A percentile compares a stretch with the other conserved stretches of the same genome.
phyloP scores from a whole-genome alignment of 1,140 invertebrate species.

The Diorhabda elongata region DNA sequence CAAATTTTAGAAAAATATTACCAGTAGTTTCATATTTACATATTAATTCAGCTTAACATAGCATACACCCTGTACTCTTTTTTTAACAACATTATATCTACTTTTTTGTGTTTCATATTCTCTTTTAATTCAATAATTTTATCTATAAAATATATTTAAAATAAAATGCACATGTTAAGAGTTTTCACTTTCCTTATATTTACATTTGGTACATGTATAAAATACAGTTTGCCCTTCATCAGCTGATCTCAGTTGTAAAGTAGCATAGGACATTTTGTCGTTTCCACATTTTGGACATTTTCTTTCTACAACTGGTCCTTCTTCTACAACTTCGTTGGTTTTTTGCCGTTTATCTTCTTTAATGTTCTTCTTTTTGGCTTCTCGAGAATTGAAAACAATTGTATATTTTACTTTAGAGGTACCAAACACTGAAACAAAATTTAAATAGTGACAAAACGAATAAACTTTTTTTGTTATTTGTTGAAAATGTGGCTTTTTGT shows the following conservation, averaged over 20 bases:
- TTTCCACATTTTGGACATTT: slow-evolving; percentile 86
- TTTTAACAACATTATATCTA: no score
- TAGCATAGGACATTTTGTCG: slow-evolving; percentile 91
- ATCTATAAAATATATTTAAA: no score
- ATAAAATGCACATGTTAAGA: slow-evolving; percentile 25
- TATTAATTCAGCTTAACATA: no score
- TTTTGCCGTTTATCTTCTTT: slow-evolving; percentile 43
- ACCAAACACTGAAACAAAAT: slow-evolving; percentile 57
- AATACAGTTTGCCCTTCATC: slow-evolving; percentile 99
- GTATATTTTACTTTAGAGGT: slow-evolving; percentile 61
- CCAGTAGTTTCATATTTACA: no score
- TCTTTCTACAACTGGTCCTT: slow-evolving; percentile 80
- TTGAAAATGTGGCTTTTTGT: no score
- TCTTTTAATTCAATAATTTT: no score
- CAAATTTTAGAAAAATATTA: no score
- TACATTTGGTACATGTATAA: slow-evolving; percentile 93
- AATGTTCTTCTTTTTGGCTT: slow-evolving; percentile 49
- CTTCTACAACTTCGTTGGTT: slow-evolving; percentile 52
- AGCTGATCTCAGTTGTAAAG: slow-evolving; percentile 88
- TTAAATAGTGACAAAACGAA: background rate
- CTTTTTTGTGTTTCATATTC: no score
- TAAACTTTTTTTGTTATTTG: no score
- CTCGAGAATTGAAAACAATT: slow-evolving; percentile 63
- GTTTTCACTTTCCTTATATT: slow-evolving; percentile 58
- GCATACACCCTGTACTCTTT: no score